Percentiles rank a stretch among this genome's conserved stretches.
Conservation (phyloP, 2,888 invertebrate genomes). For the Lochmaea capreae region DNA sequence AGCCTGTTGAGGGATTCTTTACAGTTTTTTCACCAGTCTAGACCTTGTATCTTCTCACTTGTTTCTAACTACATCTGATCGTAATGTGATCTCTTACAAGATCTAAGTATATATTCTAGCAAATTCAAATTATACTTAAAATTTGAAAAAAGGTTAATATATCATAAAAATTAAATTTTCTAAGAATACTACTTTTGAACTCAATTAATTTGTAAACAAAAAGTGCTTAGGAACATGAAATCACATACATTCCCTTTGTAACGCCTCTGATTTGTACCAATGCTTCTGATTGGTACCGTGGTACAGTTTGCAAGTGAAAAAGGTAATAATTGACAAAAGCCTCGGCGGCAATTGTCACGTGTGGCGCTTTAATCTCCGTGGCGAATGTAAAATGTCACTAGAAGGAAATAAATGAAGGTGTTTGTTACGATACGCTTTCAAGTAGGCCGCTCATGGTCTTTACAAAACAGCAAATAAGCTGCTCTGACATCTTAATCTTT, state of each 20-base stretch:
- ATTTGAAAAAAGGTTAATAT: too few species aligned
- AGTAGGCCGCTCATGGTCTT: conserved; percentile 46
- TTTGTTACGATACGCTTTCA: conserved; percentile 56
- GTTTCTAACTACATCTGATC: too few species aligned
- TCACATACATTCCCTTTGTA: background rate
- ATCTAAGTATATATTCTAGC: too few species aligned
- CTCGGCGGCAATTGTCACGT: conserved; percentile 59
- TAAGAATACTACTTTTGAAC: too few species aligned
- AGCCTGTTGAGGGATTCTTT: too few species aligned
- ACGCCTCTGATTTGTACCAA: background rate
- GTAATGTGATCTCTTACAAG: too few species aligned
- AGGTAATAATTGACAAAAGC: conserved; percentile 61
- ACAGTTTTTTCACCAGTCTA: too few species aligned
- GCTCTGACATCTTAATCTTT: conserved; percentile 56
- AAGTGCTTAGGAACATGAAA: too few species aligned
- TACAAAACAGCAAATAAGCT: conserved; percentile 50
- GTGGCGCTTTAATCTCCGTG: conserved; percentile 63
- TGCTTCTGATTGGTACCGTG: conserved; percentile 29
- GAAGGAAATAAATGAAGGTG: conserved; percentile 66
- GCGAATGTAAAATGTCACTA: conserved; percentile 66
- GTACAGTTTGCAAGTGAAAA: conserved; percentile 37
- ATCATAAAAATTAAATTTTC: too few species aligned
- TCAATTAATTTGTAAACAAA: too few species aligned
- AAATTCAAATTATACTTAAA: too few species aligned
- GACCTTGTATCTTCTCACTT: too few species aligned